Evolutionary conservation across 35 echinoderm and acorn worm species (phyloP).

Genomic region (Apostichopus japonicus): DNA sequence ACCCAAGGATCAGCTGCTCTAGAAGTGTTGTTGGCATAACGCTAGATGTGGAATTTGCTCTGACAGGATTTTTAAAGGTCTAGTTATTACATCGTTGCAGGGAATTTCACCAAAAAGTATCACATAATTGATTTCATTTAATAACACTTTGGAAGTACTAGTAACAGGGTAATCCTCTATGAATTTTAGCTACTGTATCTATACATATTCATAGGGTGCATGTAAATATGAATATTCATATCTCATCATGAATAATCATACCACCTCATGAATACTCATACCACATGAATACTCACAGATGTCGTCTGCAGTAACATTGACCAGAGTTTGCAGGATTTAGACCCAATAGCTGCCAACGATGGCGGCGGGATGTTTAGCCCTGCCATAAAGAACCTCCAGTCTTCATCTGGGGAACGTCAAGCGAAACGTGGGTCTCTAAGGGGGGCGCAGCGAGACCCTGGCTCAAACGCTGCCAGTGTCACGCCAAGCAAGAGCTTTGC

Average conservation of each 20-base stretch:
- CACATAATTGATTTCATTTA: too few relatives aligned
- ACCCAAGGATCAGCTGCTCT: too few relatives aligned
- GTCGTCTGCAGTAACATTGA: conserved; percentile 36
- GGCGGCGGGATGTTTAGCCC: neutral
- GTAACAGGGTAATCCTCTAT: too few relatives aligned
- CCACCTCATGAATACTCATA: neutral
- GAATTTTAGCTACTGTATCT: too few relatives aligned
- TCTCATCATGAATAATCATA: neutral
- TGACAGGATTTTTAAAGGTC: too few relatives aligned
- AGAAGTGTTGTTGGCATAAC: too few relatives aligned
- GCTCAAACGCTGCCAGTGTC: neutral
- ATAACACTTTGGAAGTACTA: too few relatives aligned
- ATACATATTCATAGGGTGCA: too few relatives aligned
- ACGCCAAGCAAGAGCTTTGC: conserved; percentile 45
- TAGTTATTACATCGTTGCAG: too few relatives aligned
- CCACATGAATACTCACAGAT: neutral
- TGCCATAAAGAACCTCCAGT: neutral
- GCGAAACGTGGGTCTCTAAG: conserved; percentile 19
- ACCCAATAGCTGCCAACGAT: neutral
- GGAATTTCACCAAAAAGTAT: too few relatives aligned
- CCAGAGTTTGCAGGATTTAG: conserved; percentile 16
- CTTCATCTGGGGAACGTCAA: neutral
- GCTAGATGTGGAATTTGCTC: too few relatives aligned
- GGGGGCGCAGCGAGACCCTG: neutral
- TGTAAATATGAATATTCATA: too few relatives aligned